Conservation (phyloP, 2,113 vertebrate genomes). For the Silurus meridionalis region DNA sequence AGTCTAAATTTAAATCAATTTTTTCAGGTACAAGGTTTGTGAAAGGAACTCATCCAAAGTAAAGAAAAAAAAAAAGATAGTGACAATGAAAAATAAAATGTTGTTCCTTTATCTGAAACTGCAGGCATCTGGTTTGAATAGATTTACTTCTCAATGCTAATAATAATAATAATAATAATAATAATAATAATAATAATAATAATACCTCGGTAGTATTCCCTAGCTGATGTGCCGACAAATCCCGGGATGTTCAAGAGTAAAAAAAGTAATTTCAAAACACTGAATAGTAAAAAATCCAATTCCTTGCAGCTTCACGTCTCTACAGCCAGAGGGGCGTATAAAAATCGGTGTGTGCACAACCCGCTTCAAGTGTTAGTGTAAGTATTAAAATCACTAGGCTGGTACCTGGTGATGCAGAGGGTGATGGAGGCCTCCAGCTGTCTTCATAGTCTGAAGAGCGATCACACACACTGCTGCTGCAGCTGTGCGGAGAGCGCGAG, state of each 20-base stretch:
- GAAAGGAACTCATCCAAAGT: neutral
- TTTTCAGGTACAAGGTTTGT: neutral
- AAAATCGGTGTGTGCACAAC: neutral
- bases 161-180: neutral
- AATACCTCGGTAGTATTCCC: neutral
- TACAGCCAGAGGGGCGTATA: too few relatives aligned
- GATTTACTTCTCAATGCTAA: neutral
- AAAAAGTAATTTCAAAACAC: neutral
- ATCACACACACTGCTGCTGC: slow-evolving; percentile 77
- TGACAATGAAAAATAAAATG: neutral
- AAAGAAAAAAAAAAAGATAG: too few relatives aligned
- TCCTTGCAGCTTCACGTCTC: neutral
- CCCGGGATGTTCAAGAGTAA: neutral
- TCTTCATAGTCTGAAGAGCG: slow-evolving; percentile 84
- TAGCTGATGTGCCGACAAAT: neutral
- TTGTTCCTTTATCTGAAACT: neutral
- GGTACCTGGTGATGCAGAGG: slow-evolving; percentile 89
- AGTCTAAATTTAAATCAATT: neutral
- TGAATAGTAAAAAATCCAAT: neutral
- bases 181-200: neutral
- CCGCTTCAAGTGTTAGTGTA: too few relatives aligned
- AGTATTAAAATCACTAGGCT: neutral
- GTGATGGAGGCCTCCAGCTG: slow-evolving; percentile 94
- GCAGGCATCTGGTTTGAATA: neutral
- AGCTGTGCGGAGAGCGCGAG: slow-evolving; percentile 84